phyloP scores from a whole-genome alignment of 2,888 invertebrate genomes.

The Lasioglossum morio region DNA sequence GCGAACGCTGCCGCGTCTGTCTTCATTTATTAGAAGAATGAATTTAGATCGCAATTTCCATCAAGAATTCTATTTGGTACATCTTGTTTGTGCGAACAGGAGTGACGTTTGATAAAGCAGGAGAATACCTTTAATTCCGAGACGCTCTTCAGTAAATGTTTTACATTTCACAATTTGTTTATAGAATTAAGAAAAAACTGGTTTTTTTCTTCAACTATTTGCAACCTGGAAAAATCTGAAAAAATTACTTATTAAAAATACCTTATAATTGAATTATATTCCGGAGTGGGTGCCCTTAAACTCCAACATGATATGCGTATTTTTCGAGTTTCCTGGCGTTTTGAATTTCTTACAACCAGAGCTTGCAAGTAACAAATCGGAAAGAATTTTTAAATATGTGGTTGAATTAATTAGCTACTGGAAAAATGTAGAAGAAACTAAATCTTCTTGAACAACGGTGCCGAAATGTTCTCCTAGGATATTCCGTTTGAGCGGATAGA shows the following conservation, averaged over 20 bases:
- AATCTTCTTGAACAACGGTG: neutral
- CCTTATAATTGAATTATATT: no score
- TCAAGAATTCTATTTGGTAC: neutral
- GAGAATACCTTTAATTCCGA: neutral
- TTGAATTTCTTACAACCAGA: neutral
- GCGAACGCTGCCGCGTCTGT: neutral
- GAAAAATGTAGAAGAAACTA: no score
- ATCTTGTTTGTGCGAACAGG: neutral
- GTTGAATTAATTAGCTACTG: no score
- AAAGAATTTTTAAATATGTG: neutral
- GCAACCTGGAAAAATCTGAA: neutral
- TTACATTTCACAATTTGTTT: neutral
- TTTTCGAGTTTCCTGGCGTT: no score
- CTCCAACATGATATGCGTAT: no score
- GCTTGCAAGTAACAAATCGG: neutral
- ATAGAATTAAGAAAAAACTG: neutral
- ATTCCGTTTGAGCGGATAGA: no score
- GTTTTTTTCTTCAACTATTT: neutral
- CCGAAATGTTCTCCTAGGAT: neutral
- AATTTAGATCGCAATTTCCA: constrained; percentile 3
- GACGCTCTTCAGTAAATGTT: neutral
- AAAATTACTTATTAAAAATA: neutral
- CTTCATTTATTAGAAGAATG: constrained; percentile 17
- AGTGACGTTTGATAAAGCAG: neutral
- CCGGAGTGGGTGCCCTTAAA: no score